These are phyloP conservation scores for Cheilosia grossa DNA, from an alignment of 2,888 invertebrate genomes.

Conservation along the genomic window DNA sequence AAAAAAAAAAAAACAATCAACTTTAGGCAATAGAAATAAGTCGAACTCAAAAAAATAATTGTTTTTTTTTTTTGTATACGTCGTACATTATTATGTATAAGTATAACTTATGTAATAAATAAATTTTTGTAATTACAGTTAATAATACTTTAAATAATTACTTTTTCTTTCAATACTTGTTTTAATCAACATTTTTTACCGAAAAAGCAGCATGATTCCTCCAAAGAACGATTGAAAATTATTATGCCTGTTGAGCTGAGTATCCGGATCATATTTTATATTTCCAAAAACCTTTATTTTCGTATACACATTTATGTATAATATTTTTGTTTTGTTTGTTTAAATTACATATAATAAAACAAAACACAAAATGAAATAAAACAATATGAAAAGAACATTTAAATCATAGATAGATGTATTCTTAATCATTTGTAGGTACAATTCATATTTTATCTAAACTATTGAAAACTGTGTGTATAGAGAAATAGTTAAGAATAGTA, in stretches of 20 bases:
- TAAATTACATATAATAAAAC: slow-evolving; percentile 74
- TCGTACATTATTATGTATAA: slow-evolving; percentile 51
- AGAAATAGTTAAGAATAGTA: slow-evolving; percentile 10
- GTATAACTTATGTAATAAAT: slow-evolving; percentile 54
- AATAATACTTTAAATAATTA: slow-evolving; percentile 78
- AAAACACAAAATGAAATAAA: slow-evolving; percentile 73
- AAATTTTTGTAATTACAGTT: slow-evolving; percentile 69
- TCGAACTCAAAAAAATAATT: slow-evolving; percentile 12
- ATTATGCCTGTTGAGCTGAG: slow-evolving; percentile 96
- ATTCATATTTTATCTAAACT: slow-evolving; percentile 27
- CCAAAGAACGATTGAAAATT: slow-evolving; percentile 97
- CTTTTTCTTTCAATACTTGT: slow-evolving; percentile 79
- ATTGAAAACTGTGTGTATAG: slow-evolving; percentile 46
- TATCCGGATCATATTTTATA: slow-evolving; percentile 92
- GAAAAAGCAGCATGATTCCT: slow-evolving; percentile 95
- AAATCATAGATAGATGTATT: slow-evolving; percentile 57
- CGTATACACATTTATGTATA: slow-evolving; percentile 76
- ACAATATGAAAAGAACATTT: slow-evolving; percentile 67
- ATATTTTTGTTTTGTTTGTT: slow-evolving; percentile 73
- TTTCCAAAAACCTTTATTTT: slow-evolving; percentile 94
- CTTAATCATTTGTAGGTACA: slow-evolving; percentile 15
- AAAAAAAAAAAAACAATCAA: slow-evolving; percentile 9
- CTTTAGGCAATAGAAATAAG: slow-evolving; percentile 42
- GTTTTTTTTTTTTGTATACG: slow-evolving; percentile 4
- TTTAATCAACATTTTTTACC: slow-evolving; percentile 86